These are phyloP conservation scores for Tachina lurida DNA, from an alignment of 2,888 invertebrate genomes.

Conservation along the genomic window DNA sequence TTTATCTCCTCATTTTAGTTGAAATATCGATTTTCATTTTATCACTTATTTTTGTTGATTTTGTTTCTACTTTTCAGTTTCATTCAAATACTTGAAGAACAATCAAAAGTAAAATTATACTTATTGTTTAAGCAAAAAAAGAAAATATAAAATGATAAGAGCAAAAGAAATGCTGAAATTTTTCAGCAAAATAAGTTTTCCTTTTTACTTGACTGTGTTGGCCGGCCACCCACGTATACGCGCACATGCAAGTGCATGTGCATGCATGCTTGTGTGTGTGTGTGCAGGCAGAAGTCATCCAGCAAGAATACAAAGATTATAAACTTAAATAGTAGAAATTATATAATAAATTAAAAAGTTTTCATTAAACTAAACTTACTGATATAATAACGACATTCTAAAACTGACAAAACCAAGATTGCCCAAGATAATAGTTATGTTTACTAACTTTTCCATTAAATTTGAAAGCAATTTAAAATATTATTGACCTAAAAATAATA, in stretches of 20 bases:
- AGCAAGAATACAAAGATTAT: too few relatives aligned
- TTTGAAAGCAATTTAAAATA: too few relatives aligned
- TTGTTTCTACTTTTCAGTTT: background rate
- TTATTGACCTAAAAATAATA: too few relatives aligned
- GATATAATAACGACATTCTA: too few relatives aligned
- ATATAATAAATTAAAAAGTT: too few relatives aligned
- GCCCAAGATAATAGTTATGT: too few relatives aligned
- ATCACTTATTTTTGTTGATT: slow-evolving; percentile 4
- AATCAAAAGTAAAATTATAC: slow-evolving; percentile 36
- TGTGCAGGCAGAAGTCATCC: background rate
- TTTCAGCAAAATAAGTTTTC: slow-evolving; percentile 33
- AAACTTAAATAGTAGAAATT: too few relatives aligned
- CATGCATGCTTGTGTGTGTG: background rate
- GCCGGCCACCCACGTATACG: background rate
- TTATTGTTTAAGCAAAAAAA: slow-evolving; percentile 29
- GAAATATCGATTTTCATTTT: slow-evolving; percentile 41
- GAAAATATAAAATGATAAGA: background rate
- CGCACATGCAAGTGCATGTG: background rate
- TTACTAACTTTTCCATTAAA: too few relatives aligned
- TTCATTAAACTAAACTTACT: too few relatives aligned
- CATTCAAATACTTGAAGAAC: slow-evolving; percentile 27
- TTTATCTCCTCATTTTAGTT: slow-evolving; percentile 22
- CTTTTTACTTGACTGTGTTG: background rate
- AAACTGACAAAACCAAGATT: too few relatives aligned
- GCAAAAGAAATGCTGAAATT: background rate